These are phyloP conservation scores for Diglossa cyanea DNA, from an alignment of 2,797 vertebrate species.

Conservation along the genomic window DNA sequence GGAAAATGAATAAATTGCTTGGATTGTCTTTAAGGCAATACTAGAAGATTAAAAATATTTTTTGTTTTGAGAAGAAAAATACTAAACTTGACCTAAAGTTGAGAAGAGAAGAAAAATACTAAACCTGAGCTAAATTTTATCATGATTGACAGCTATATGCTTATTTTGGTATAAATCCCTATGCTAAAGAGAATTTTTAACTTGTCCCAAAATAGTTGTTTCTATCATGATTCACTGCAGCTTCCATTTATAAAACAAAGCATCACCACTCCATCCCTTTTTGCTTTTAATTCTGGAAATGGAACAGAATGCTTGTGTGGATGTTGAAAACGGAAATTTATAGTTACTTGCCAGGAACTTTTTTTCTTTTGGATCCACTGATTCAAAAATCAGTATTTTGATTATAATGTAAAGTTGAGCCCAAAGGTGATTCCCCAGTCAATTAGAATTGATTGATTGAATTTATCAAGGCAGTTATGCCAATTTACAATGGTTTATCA, in stretches of 20 bases:
- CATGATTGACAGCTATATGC: neutral
- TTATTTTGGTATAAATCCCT: neutral
- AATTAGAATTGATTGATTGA: neutral
- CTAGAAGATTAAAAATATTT: neutral
- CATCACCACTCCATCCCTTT: neutral
- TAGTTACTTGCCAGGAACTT: neutral
- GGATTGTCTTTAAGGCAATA: neutral
- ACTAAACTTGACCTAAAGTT: neutral
- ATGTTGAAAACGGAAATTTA: neutral
- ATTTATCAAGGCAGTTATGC: neutral
- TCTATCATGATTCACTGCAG: neutral
- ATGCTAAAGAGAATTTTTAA: neutral
- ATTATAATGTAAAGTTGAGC: neutral
- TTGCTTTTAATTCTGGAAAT: neutral
- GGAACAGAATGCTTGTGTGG: neutral
- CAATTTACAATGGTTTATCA: neutral
- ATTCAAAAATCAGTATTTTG: neutral
- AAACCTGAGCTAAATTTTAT: neutral
- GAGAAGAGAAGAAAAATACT: neutral
- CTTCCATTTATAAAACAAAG: neutral
- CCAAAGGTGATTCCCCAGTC: neutral
- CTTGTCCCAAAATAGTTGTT: neutral
- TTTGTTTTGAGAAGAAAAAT: neutral
- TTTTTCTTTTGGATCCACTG: neutral
- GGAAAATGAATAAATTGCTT: neutral